phyloP scores from a whole-genome alignment of 2,797 vertebrate genomes.

The Jordanella pulchra region DNA sequence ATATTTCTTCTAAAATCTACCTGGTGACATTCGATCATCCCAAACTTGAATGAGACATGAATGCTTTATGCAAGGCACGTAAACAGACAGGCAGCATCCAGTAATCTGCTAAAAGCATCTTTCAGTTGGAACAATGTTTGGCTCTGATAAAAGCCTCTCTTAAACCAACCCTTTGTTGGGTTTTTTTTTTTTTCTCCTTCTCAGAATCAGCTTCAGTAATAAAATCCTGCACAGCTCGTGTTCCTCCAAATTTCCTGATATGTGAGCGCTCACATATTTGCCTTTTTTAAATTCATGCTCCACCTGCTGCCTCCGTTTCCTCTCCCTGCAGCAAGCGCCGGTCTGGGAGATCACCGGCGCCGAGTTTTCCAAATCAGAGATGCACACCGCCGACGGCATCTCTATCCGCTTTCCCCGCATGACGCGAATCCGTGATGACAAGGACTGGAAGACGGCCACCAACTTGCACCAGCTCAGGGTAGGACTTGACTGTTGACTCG shows the following conservation, averaged over 20 bases:
- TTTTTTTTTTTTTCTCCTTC: no score
- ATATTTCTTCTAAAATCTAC: no score
- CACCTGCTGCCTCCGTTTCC: not conserved
- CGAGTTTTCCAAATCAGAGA: conserved; percentile 95
- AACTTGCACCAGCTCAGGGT: conserved; percentile 93
- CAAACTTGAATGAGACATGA: no score
- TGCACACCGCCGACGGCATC: conserved; percentile 97
- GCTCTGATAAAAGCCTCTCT: no score
- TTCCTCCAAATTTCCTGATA: not conserved
- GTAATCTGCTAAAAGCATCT: conserved; percentile 8
- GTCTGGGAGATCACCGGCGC: conserved; percentile 99
- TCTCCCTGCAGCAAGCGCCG: conserved; percentile 82
- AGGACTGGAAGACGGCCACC: conserved; percentile 95
- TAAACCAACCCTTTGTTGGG: not conserved
- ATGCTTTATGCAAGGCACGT: no score
- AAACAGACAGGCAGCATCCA: not conserved
- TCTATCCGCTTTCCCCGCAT: conserved; percentile 98
- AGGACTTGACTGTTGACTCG: not conserved
- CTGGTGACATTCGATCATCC: no score
- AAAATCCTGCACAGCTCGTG: no score
- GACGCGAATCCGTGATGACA: conserved; percentile 94
- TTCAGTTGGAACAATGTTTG: no score
- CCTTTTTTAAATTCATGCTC: not conserved
- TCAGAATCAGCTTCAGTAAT: no score
- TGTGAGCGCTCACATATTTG: not conserved